Percentiles rank a stretch among this genome's conserved stretches.
These are phyloP conservation scores for Porites rus DNA, from an alignment of 92 coral and sea anemone species.

Conservation along the genomic window DNA sequence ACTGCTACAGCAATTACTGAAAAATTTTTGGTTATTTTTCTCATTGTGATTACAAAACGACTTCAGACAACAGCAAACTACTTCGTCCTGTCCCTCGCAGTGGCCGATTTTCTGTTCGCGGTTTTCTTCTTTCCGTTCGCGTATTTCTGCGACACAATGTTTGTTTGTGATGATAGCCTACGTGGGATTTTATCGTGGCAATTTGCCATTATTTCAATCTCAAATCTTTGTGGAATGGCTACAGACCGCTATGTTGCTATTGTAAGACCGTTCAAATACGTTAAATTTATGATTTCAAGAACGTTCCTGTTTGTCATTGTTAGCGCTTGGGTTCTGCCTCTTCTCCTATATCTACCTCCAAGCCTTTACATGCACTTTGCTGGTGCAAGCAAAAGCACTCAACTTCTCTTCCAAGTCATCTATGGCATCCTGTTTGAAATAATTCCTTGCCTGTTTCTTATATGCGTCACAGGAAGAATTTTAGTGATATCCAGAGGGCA, in stretches of 20 bases:
- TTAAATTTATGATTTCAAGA: neutral
- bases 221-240: slow-evolving; percentile 62
- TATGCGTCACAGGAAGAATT: slow-evolving; percentile 27
- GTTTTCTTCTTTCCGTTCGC: neutral
- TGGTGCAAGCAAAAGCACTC: neutral
- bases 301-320: neutral
- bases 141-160: neutral
- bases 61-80: slow-evolving; percentile 43
- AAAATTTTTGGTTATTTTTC: slow-evolving; percentile 44
- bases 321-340: slow-evolving; percentile 5
- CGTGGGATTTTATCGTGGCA: slow-evolving; percentile 15
- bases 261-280: slow-evolving; percentile 20
- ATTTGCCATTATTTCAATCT: neutral
- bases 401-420: slow-evolving; percentile 17
- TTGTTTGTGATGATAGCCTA: neutral
- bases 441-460: slow-evolving; percentile 1
- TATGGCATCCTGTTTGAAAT: slow-evolving; percentile 4
- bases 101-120: slow-evolving; percentile 43
- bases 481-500: slow-evolving; percentile 59
- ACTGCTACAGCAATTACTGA: slow-evolving; percentile 17
- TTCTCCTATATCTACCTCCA: slow-evolving; percentile 2
- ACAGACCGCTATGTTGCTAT: slow-evolving; percentile 46
- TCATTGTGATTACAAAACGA: slow-evolving; percentile 28
- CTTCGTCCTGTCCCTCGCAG: slow-evolving; percentile 55
- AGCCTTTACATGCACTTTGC: slow-evolving; percentile 9